Conservation (phyloP, 2,888 invertebrate genomes). For the Melanargia galathea region DNA sequence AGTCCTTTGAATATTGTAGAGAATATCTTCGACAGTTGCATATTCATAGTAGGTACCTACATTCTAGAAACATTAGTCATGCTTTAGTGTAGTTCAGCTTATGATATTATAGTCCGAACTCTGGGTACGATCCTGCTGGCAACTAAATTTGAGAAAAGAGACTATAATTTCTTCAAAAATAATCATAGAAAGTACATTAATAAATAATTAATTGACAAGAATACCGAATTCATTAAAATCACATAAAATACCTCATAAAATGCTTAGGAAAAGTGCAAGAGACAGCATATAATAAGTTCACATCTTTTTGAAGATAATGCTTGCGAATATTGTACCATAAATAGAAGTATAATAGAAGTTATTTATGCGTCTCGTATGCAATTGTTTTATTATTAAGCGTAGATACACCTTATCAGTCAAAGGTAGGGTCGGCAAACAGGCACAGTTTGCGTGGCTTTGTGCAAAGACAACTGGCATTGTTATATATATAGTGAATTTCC, state of each 20-base stretch:
- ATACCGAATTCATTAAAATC: no score
- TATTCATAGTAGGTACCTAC: slow-evolving; percentile 9
- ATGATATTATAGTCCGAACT: background rate
- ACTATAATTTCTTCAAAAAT: background rate
- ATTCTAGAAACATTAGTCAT: background rate
- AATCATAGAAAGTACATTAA: background rate
- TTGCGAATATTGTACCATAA: slow-evolving; percentile 12
- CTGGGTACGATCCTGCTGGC: background rate
- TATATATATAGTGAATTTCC: slow-evolving; percentile 45
- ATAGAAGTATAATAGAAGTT: slow-evolving; percentile 19
- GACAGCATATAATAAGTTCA: background rate
- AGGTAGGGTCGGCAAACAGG: slow-evolving; percentile 69
- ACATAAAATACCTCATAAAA: no score
- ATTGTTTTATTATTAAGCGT: slow-evolving; percentile 30
- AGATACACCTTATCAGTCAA: slow-evolving; percentile 73
- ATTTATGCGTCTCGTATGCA: slow-evolving; percentile 21
- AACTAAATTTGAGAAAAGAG: background rate
- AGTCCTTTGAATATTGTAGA: background rate
- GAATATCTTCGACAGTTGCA: slow-evolving; percentile 2
- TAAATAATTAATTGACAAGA: no score
- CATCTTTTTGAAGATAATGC: slow-evolving; percentile 14
- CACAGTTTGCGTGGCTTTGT: slow-evolving; percentile 37
- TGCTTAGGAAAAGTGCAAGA: background rate
- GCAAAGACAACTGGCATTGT: slow-evolving; percentile 43
- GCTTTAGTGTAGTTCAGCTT: slow-evolving; percentile 1